Evolutionary conservation across 2,888 invertebrate species (phyloP).

Genomic region (Lepidochrysops patricia): DNA sequence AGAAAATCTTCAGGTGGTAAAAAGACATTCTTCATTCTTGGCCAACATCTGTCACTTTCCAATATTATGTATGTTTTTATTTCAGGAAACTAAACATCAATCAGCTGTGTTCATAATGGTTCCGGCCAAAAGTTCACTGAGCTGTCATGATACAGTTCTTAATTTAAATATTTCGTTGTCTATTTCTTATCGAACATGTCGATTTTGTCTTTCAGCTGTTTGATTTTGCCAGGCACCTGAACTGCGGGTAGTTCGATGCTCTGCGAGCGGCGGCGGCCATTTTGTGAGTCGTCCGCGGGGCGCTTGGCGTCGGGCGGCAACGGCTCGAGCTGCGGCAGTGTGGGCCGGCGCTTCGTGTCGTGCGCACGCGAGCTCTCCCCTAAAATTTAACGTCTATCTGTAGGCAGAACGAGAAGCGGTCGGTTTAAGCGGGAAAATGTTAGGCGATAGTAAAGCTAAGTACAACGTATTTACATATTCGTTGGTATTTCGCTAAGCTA

Average conservation of each 20-base stretch:
- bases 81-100: too few species aligned
- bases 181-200: constrained; percentile 27
- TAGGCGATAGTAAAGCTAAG: constrained; percentile 10
- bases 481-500: constrained; percentile 16
- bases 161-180: background rate
- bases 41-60: too few species aligned
- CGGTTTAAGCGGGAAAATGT: constrained; percentile 5
- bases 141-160: background rate
- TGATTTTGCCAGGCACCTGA: constrained; percentile 61
- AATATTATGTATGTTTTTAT: too few species aligned
- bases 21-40: too few species aligned
- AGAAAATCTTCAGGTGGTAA: background rate
- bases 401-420: constrained; percentile 9
- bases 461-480: constrained; percentile 2
- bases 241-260: constrained; percentile 67
- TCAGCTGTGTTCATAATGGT: too few species aligned
- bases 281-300: constrained; percentile 32
- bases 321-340: constrained; percentile 42
- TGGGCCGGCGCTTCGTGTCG: constrained; percentile 49
- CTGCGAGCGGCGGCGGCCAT: constrained; percentile 54
- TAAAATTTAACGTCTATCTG: constrained; percentile 23
- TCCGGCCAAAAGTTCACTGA: too few species aligned
- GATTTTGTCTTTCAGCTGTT: constrained; percentile 49
- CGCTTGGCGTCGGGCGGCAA: constrained; percentile 39
- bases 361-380: constrained; percentile 48